These are phyloP conservation scores for Setophaga kirtlandii DNA, from an alignment of 2,113 vertebrate genomes.

Conservation along the genomic window DNA sequence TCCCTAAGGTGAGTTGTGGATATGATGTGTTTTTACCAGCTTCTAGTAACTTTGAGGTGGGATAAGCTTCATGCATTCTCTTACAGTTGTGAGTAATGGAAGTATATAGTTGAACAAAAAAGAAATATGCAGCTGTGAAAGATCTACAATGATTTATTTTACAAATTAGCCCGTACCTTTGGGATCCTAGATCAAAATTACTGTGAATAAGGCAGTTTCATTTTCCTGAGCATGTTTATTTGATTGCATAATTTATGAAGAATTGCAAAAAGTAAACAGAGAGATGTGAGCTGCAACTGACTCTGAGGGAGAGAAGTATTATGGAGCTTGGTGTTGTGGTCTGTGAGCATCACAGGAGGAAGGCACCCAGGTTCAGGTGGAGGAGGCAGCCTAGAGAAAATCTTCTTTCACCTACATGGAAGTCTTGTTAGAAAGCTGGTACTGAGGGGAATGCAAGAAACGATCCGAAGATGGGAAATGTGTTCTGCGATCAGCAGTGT, in stretches of 20 bases:
- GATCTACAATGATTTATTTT: not conserved
- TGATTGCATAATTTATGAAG: not conserved
- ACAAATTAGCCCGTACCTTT: not conserved
- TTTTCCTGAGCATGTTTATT: not conserved
- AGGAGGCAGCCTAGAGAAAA: not conserved
- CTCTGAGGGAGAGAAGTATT: not conserved
- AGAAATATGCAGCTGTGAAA: not conserved
- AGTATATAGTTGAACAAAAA: not conserved
- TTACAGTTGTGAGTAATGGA: not conserved
- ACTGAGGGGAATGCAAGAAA: accelerated
- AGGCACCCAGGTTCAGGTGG: not conserved
- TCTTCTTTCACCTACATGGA: not conserved
- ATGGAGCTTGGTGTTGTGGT: not conserved
- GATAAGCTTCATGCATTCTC: not conserved
- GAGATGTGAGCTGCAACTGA: not conserved
- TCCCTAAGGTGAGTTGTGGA: not conserved
- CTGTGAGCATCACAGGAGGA: not conserved
- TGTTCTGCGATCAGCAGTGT: not conserved
- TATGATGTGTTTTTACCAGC: not conserved
- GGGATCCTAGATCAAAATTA: not conserved
- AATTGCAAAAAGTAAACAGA: not conserved
- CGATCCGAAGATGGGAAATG: accelerated
- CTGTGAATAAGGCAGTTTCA: not conserved
- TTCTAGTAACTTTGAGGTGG: not conserved
- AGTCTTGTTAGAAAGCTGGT: not conserved